Evolutionary conservation across 2,113 vertebrate species (phyloP), one percentile per base, ranked within the genome.

Genomic region (Poeciliopsis occidentalis): DNA sequence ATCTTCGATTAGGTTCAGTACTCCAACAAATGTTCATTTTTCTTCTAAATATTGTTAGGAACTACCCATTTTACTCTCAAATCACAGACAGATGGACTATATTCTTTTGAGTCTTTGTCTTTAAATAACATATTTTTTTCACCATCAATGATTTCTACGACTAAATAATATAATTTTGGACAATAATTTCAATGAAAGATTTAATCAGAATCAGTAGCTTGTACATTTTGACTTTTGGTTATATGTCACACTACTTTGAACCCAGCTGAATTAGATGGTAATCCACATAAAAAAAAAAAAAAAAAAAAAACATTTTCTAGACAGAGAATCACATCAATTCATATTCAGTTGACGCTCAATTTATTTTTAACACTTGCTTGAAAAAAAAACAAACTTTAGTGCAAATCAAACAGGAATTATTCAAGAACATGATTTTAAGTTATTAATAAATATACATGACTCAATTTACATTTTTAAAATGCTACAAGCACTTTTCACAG

Each of bases 401-500:
- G 95, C 89, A 94, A 95, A 96, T 96, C 94, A 97, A 95, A 96
- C 93, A 96, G 41, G 92, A 96, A 94, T 92, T 90, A 62, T 93
- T 94, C 64, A 82, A 83, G 95, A 89, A 89, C 67, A 92, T 94
- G 90, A 95, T 87, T 95, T 97, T 96, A 97, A 97, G 96, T 93
- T 96, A 97, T 96, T 95, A 96, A 97, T 96, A 97, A 97, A 97
- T 97, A 97, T 90, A 90, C 88, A 92, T 73, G 41, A 89, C 73
- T 93, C 94, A 94, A 95, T 95, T 96, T 96, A 95, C 88, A 95
- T 92, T 90, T 92, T 37, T 60, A 83, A 95, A 95, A 95, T 93
- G 94, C 95, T 96, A 97, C 94, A 95, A 96, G 96, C 94, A 95
- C 93, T 96, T 96, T 96, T 92, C 95, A 96, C 91, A 93, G 89